Percentiles rank a stretch among this genome's conserved stretches.
phyloP scores from a whole-genome alignment of 2,888 invertebrate genomes.

The Colletes collaris region DNA sequence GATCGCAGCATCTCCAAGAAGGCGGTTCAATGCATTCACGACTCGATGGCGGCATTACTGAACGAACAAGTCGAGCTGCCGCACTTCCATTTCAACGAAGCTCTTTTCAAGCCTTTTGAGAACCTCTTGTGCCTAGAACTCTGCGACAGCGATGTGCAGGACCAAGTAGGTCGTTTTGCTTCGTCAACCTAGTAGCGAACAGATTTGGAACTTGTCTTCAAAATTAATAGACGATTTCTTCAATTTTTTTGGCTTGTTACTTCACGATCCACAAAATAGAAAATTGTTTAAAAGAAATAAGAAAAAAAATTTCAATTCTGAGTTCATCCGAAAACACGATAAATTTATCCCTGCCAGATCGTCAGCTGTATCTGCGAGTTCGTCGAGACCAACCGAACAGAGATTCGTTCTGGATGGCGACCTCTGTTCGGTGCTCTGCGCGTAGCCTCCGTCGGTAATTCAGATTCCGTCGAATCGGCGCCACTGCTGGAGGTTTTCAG shows the following conservation, averaged over 20 bases:
- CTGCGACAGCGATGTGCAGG: constrained; percentile 96
- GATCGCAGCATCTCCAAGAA: constrained; percentile 95
- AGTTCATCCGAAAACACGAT: background rate
- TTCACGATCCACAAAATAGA: too few relatives aligned
- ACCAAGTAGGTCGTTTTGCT: constrained; percentile 73
- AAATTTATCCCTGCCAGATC: constrained; percentile 85
- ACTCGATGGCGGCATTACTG: constrained; percentile 93
- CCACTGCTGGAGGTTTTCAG: constrained; percentile 95
- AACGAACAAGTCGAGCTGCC: constrained; percentile 94
- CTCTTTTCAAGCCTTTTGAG: constrained; percentile 96
- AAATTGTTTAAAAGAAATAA: too few relatives aligned
- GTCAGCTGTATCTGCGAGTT: constrained; percentile 98
- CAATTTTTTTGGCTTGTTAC: too few relatives aligned
- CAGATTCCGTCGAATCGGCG: constrained; percentile 87
- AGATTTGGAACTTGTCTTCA: background rate
- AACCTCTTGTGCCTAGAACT: constrained; percentile 96
- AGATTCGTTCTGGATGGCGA: constrained; percentile 98
- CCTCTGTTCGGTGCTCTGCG: constrained; percentile 97
- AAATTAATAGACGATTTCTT: too few relatives aligned
- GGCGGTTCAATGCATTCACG: constrained; percentile 96
- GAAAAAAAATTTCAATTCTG: background rate
- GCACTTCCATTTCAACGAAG: constrained; percentile 98
- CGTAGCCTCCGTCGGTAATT: constrained; percentile 88
- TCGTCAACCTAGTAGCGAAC: background rate
- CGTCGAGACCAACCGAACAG: constrained; percentile 96